Conservation (phyloP, 2,113 vertebrate genomes). For the Lampris megalopsis region DNA sequence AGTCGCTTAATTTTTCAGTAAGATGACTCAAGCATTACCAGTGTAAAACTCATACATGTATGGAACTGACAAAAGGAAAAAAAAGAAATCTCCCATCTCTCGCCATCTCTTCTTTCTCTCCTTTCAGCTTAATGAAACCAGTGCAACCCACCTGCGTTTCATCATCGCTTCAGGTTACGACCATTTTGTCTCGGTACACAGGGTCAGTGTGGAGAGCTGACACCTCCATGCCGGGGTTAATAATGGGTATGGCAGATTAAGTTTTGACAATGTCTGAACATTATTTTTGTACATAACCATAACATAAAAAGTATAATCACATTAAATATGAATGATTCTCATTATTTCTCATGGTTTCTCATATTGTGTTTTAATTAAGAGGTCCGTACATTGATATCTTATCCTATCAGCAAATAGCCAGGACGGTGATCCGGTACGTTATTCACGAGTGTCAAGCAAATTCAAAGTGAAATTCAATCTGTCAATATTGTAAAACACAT, state of each 20-base stretch:
- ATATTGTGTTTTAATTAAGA: constrained; percentile 8
- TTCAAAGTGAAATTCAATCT: constrained; percentile 3
- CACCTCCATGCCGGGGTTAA: not conserved
- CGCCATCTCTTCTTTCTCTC: constrained; percentile 26
- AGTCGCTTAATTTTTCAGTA: constrained; percentile 89
- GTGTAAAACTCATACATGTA: not conserved
- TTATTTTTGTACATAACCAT: not conserved
- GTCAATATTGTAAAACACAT: constrained; percentile 12
- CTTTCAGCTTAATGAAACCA: constrained; percentile 85
- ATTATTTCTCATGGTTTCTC: not conserved
- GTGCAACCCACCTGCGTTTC: constrained; percentile 89
- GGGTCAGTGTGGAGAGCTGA: constrained; percentile 84
- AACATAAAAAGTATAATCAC: not conserved
- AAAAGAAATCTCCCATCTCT: not conserved
- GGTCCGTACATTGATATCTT: constrained; percentile 1
- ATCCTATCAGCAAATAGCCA: not conserved
- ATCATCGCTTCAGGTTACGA: constrained; percentile 91
- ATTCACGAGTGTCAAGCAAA: constrained; percentile 19
- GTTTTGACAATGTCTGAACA: not conserved
- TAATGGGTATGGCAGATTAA: not conserved
- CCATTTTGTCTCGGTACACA: constrained; percentile 93
- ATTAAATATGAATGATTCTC: constrained; percentile 8
- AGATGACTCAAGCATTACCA: constrained; percentile 64
- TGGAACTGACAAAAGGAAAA: constrained; percentile 4
- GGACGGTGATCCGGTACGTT: not conserved